These are phyloP conservation scores for Willowsia nigromaculata DNA, from an alignment of 2,888 invertebrate species.

Conservation along the genomic window DNA sequence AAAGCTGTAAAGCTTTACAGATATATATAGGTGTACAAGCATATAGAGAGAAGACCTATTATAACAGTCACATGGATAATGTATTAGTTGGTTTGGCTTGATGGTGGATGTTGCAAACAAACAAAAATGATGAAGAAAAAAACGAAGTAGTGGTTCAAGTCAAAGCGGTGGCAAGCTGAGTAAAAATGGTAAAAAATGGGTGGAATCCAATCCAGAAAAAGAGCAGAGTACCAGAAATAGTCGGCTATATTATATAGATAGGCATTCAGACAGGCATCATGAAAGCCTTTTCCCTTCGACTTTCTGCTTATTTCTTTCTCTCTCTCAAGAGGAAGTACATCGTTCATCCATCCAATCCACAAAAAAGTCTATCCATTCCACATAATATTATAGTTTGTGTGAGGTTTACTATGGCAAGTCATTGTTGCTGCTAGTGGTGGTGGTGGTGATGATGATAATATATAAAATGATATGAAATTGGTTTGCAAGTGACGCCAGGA, in stretches of 20 bases:
- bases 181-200: constrained; percentile 64
- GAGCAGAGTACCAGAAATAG: not conserved
- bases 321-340: constrained; percentile 26
- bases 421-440: constrained; percentile 1
- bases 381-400: not conserved
- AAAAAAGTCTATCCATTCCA: constrained; percentile 10
- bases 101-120: constrained; percentile 39
- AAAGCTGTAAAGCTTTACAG: too few species aligned
- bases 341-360: constrained; percentile 29
- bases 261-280: constrained; percentile 20
- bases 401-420: constrained; percentile 1
- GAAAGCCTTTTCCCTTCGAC: not conserved
- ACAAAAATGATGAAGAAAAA: constrained; percentile 46
- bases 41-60: not conserved
- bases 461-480: constrained; percentile 70
- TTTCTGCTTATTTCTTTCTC: not conserved
- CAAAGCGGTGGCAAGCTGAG: not conserved
- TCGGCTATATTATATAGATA: constrained; percentile 2
- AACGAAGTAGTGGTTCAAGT: not conserved
- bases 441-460: constrained; percentile 36
- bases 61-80: constrained; percentile 19
- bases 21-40: not conserved
- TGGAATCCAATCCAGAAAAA: constrained; percentile 54
- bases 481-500: constrained; percentile 71
- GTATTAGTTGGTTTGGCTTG: constrained; percentile 17